These are phyloP conservation scores for Uromys caudimaculatus DNA, from an alignment of 2,797 vertebrate species.

Conservation along the genomic window DNA sequence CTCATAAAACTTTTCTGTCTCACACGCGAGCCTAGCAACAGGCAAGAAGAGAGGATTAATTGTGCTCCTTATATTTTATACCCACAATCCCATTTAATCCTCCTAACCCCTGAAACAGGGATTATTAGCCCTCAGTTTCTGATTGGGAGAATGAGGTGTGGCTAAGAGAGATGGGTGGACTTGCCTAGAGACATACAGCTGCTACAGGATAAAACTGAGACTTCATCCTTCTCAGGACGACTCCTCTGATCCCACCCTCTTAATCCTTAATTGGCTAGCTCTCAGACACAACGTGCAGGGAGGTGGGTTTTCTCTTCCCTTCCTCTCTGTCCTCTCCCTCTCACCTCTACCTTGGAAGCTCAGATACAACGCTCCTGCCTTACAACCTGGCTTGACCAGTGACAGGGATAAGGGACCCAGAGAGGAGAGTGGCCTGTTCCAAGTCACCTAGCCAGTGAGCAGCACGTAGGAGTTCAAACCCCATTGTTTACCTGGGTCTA, in stretches of 20 bases:
- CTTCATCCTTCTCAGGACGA: background rate
- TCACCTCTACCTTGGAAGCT: background rate
- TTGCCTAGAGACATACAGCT: background rate
- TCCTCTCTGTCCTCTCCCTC: background rate
- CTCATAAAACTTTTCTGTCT: constrained; percentile 33
- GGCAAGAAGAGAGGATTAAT: background rate
- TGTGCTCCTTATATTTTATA: background rate
- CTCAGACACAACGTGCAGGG: background rate
- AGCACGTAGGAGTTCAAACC: background rate
- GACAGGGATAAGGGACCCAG: background rate
- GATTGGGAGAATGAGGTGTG: background rate
- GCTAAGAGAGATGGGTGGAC: background rate
- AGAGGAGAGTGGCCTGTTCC: no score
- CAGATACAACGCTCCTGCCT: background rate
- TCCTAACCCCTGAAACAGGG: background rate
- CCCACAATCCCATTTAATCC: background rate
- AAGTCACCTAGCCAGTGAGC: background rate
- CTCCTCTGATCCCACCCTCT: background rate
- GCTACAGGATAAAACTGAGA: background rate
- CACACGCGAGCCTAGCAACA: background rate
- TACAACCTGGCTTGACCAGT: background rate
- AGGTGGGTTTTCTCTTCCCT: background rate
- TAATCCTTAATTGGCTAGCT: background rate
- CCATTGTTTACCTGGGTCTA: background rate
- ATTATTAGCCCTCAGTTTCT: background rate